These are phyloP conservation scores for Bombycilla garrulus DNA, from an alignment of 2,113 vertebrate genomes.

Conservation along the genomic window DNA sequence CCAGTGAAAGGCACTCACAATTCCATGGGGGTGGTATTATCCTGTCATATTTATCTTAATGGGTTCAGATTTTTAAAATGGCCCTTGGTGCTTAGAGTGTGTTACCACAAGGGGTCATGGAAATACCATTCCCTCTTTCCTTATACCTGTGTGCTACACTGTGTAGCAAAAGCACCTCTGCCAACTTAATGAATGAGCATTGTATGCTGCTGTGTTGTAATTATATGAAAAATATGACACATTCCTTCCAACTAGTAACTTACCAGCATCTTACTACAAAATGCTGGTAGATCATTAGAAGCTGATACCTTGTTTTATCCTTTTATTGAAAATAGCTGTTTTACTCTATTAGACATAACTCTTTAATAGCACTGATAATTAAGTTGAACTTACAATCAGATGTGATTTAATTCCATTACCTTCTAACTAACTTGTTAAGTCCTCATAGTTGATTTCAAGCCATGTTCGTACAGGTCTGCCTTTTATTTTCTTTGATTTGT, in stretches of 20 bases:
- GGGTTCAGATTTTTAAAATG: constrained; percentile 62
- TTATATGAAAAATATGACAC: constrained; percentile 67
- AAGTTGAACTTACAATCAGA: constrained; percentile 49
- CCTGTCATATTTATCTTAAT: constrained; percentile 70
- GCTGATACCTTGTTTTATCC: constrained; percentile 46
- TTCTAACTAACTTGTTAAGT: constrained; percentile 28
- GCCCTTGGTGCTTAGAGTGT: constrained; percentile 67
- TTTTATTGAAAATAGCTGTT: constrained; percentile 46
- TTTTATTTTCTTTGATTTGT: background rate
- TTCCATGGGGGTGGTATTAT: constrained; percentile 73
- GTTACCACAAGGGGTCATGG: constrained; percentile 58
- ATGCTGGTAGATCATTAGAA: constrained; percentile 60
- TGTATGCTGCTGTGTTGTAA: constrained; percentile 68
- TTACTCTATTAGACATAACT: constrained; percentile 25
- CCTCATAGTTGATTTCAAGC: constrained; percentile 43
- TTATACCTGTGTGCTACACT: constrained; percentile 54
- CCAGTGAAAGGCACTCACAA: constrained; percentile 78
- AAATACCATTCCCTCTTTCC: constrained; percentile 61
- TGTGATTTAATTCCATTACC: constrained; percentile 49
- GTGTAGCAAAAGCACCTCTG: constrained; percentile 53
- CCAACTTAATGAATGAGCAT: constrained; percentile 55
- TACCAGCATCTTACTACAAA: constrained; percentile 48
- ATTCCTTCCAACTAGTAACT: constrained; percentile 68
- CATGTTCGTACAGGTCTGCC: constrained; percentile 56
- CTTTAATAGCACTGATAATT: constrained; percentile 50